Conservation (phyloP, 2,113 vertebrate species). For the Gadus chalcogrammus region DNA sequence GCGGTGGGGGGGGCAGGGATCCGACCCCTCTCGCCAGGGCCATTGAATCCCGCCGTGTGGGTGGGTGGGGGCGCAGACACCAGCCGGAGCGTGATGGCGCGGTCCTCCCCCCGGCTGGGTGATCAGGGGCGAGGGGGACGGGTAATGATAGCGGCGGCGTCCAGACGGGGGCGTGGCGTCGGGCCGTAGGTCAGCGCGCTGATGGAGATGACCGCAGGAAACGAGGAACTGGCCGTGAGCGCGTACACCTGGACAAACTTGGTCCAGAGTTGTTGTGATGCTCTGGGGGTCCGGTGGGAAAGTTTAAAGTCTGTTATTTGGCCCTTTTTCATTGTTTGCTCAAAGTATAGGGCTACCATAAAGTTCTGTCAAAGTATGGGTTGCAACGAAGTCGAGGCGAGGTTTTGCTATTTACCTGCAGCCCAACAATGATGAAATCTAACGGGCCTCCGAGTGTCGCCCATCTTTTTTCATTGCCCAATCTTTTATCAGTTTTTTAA, state of each 20-base stretch:
- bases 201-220: conserved; percentile 19
- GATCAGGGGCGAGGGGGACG: conserved; percentile 37
- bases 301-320: conserved; percentile 59
- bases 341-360: conserved; percentile 57
- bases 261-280: conserved; percentile 25
- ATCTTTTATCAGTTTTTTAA: conserved; percentile 55
- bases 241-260: too few relatives aligned
- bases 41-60: conserved; percentile 22
- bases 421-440: conserved; percentile 22
- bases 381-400: conserved; percentile 33
- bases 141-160: conserved; percentile 36
- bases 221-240: too few relatives aligned
- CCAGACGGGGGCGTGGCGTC: conserved; percentile 36
- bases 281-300: conserved; percentile 17
- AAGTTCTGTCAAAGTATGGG: conserved; percentile 48
- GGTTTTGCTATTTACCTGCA: conserved; percentile 50
- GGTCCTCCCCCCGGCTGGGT: conserved; percentile 14
- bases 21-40: conserved; percentile 25
- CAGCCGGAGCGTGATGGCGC: conserved; percentile 15
- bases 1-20: background rate
- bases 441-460: conserved; percentile 26
- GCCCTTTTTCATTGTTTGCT: conserved; percentile 45
- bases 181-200: conserved; percentile 37
- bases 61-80: background rate
- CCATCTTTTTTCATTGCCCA: conserved; percentile 29